Evolutionary conservation across 2,888 invertebrate genomes (phyloP), one percentile per base, ranked within the genome.

Genomic region (Orthonychiurus folsomi): DNA sequence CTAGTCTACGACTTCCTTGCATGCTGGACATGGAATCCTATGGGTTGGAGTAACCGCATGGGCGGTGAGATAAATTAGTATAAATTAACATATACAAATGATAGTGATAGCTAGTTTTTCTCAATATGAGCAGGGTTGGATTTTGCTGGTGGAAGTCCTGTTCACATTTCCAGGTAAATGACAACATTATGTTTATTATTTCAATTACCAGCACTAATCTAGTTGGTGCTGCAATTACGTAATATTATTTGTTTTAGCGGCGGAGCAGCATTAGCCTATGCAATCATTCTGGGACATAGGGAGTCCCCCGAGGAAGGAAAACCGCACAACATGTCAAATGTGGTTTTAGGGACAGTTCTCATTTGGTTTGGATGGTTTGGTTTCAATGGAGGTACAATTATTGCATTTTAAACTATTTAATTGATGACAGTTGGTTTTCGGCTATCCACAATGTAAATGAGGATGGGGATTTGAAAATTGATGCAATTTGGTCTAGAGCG

Each of bases 21-120:
- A 1, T 70, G 63, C 57, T 71, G 71, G 71, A 69, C 69, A 0
- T 71, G 71, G 71, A 69, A 69, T 61, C 54, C 65, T 2, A 66
- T 65, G 62, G 71, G 71, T 25, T 71, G 71, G 71, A 61, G 61
- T 15, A 63, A 56, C 26, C 56, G 55, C 47, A 60, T 69, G 52
- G 70, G 70, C 55, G 66, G 64, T 48, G 2, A 25, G 26, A 20
- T 27, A 27, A 55, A 48, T 28, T 20, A 47, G 47, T 47, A 15
- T 47, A 9, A 47, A 47, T 47, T 47, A 47, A 52, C 52, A 9
- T 52, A 21, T 52, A 9, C 9, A 21, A 21, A 21, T 52, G 23
- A 9, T 3, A 23, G 3, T 23, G n/a, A n/a, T n/a, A 21, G n/a
- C 52, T n/a, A n/a, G n/a, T 52, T 52, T 23, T 55, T 55, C 3